A percentile compares a stretch with the other conserved stretches of the same genome.
Conservation (phyloP, 2,113 vertebrate genomes). For the Phyllopteryx taeniolatus region DNA sequence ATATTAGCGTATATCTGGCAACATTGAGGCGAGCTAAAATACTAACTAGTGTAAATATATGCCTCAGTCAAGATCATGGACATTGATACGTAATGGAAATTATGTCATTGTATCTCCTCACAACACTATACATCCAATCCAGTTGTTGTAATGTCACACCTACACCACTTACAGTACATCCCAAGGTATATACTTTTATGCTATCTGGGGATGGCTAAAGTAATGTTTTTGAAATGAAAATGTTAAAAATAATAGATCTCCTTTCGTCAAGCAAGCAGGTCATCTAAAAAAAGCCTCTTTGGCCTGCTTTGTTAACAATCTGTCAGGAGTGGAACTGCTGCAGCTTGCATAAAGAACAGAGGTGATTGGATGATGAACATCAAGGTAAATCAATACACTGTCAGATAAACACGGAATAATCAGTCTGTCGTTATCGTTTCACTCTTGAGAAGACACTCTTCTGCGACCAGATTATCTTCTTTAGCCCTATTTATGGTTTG, state of each 20-base stretch:
- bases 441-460: slow-evolving; percentile 4
- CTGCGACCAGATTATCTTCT: background rate
- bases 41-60: too few relatives aligned
- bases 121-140: background rate
- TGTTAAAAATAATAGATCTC: slow-evolving; percentile 1
- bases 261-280: slow-evolving; percentile 9
- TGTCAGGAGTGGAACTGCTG: slow-evolving; percentile 11
- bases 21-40: too few relatives aligned
- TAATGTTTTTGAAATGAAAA: background rate
- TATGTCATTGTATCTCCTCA: background rate
- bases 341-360: slow-evolving; percentile 15
- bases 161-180: too few relatives aligned
- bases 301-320: slow-evolving; percentile 11
- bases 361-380: slow-evolving; percentile 48
- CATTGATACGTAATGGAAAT: background rate
- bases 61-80: too few relatives aligned
- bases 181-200: background rate
- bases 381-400: slow-evolving; percentile 48
- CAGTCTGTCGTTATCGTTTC: slow-evolving; percentile 34
- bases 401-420: slow-evolving; percentile 57
- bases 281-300: slow-evolving; percentile 36
- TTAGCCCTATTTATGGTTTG: background rate
- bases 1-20: too few relatives aligned
- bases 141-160: background rate
- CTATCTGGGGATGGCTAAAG: background rate